Evolutionary conservation across 2,797 vertebrate genomes (phyloP).

Genomic region (Amblyraja radiata): DNA sequence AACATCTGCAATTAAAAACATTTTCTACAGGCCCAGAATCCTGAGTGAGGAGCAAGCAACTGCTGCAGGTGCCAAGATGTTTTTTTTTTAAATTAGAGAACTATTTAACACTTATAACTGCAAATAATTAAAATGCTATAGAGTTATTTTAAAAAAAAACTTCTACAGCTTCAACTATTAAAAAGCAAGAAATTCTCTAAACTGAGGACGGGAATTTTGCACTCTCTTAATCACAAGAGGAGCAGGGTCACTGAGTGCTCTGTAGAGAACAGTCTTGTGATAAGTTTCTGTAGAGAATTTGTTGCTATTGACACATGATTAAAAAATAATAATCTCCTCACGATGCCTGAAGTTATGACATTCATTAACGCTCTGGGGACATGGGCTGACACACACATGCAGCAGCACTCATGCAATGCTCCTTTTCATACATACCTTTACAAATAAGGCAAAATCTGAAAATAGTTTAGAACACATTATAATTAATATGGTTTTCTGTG

Average conservation of each 20-base stretch:
- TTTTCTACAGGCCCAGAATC: neutral
- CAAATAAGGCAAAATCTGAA: slow-evolving; percentile 28
- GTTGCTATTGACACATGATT: neutral
- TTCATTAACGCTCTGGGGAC: neutral
- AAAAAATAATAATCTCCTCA: neutral
- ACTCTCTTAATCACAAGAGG: neutral
- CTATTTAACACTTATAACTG: neutral
- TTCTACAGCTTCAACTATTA: neutral
- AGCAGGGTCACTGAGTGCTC: neutral
- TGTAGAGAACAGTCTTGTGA: neutral
- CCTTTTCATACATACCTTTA: neutral
- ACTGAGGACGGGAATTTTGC: neutral
- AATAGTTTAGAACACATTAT: neutral
- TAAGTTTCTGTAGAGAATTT: too few species aligned
- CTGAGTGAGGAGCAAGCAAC: neutral
- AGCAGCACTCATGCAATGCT: neutral
- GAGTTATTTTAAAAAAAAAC: too few species aligned
- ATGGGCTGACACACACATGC: neutral
- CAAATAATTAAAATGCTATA: neutral
- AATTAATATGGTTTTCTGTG: neutral
- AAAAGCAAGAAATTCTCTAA: neutral
- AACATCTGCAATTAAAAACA: too few species aligned
- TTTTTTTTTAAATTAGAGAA: neutral
- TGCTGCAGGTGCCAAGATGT: neutral
- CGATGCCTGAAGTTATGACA: neutral